Conservation (phyloP, 2,113 vertebrate species). For the Donacobius atricapilla region DNA sequence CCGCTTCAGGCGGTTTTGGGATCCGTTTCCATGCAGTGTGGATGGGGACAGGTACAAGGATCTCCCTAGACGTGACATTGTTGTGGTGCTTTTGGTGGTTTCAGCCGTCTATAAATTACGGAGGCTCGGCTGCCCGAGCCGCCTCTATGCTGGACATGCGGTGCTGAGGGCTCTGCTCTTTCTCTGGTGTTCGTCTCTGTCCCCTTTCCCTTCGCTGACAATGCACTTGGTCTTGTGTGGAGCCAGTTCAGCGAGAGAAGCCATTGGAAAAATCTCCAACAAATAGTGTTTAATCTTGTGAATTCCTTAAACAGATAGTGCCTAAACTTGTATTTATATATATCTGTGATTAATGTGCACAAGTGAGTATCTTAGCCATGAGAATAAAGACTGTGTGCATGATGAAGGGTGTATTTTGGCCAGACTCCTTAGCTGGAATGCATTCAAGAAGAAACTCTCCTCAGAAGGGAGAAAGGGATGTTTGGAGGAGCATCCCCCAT, state of each 20-base stretch:
- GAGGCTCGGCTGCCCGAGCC: too few relatives aligned
- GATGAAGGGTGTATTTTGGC: background rate
- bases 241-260: background rate
- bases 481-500: background rate
- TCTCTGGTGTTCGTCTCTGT: background rate
- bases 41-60: rapidly evolving
- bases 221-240: background rate
- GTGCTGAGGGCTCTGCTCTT: background rate
- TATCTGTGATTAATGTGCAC: background rate
- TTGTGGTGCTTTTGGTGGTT: background rate
- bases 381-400: background rate
- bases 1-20: rapidly evolving
- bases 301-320: background rate
- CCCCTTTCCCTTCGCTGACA: background rate
- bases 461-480: background rate
- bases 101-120: background rate
- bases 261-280: background rate
- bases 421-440: background rate
- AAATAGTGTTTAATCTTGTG: background rate
- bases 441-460: background rate
- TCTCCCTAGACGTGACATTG: rapidly evolving
- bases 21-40: rapidly evolving
- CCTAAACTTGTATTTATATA: background rate
- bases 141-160: background rate
- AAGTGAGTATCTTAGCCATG: background rate